Evolutionary conservation across 2,113 vertebrate species (phyloP), one percentile per base, ranked within the genome.

Genomic region (Nanorana parkeri): DNA sequence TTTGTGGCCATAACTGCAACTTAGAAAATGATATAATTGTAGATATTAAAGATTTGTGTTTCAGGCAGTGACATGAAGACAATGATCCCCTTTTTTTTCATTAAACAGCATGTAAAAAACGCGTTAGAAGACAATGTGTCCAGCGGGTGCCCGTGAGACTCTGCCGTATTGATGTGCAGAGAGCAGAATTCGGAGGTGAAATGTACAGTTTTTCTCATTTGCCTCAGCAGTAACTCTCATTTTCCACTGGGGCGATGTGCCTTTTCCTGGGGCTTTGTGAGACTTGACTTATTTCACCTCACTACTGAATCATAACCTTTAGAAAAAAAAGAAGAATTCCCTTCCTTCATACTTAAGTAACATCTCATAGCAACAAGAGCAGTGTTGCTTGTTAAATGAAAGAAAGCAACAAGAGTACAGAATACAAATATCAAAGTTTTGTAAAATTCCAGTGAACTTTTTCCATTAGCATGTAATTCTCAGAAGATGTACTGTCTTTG

Each of bases 171-270:
- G 78, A 58, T 80, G 77, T 68, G 77, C 21, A 52, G 32, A 23
- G 24, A 51, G 68, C 36, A 36, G 23, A 63, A 61, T 47, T 32
- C 36, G 15, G 67, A 64, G 78, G 68, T 68, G 77, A 71, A 63
- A 47, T 47, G 29, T 21, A 26, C 23, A 69, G 32, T 52, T 71
- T 67, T 80, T 80, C 65, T 79, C 21, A 71, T 80, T 71, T 79
- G 32, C 64, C 54, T 68, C 36, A 15, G 78, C 67, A 71, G 71
- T 80, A 80, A 71, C 78, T 69, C 19, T 41, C 60, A 60, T 61
- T 29, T 32, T 79, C 77, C 77, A 60, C 20, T 13, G 29, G 65
- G 66, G 54, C 54, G 28, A 60, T 32, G 28, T 32, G 52, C 26
- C 20, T 60, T 68, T 60, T 69, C 77, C 77, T 68, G 77, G 66